Conservation (phyloP, 2,797 vertebrate species). For the Periparus ater region DNA sequence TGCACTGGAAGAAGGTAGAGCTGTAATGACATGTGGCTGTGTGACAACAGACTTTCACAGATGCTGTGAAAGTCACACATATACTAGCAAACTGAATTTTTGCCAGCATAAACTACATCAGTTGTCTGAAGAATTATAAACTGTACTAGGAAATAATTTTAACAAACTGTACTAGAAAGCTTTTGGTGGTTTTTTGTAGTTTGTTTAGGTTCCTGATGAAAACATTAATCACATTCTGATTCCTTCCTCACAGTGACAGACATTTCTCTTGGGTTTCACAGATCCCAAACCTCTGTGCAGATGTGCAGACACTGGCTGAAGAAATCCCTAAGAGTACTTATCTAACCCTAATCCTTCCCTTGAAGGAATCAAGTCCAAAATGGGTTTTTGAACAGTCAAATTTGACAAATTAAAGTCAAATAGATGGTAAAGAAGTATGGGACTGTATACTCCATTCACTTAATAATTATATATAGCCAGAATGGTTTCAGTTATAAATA, state of each 20-base stretch:
- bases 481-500: not conserved
- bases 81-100: not conserved
- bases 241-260: not conserved
- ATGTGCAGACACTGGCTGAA: not conserved
- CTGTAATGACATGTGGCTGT: not conserved
- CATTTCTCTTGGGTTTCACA: not conserved
- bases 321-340: not conserved
- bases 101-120: not conserved
- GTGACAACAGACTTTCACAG: slow-evolving; percentile 3
- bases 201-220: not conserved
- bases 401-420: not conserved
- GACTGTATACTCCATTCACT: not conserved
- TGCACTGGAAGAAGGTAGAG: not conserved
- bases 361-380: not conserved
- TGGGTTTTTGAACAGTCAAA: not conserved
- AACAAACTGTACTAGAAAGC: not conserved
- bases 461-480: not conserved
- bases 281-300: not conserved
- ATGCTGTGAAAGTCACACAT: not conserved
- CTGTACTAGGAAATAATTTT: not conserved
- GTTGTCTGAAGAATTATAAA: not conserved
- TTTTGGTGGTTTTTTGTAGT: not conserved
- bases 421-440: not conserved
- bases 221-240: not conserved
- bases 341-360: not conserved